Evolutionary conservation across 2,797 vertebrate genomes (phyloP).

Genomic region (Pseudochaenichthys georgianus): DNA sequence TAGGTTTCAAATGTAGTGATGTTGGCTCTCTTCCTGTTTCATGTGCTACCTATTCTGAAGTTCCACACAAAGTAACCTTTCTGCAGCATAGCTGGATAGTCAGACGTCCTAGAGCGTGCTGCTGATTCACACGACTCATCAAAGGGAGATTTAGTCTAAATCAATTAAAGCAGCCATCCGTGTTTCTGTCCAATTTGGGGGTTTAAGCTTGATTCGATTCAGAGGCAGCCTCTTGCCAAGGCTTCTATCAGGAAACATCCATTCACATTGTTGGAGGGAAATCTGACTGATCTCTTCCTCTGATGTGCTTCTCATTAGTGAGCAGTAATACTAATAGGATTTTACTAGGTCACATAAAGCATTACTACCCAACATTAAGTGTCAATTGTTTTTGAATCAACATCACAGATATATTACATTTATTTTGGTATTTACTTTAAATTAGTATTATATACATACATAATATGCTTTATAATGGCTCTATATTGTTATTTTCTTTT

Average conservation of each 20-base stretch:
- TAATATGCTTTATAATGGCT: too few species aligned
- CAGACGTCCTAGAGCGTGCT: slow-evolving; percentile 10
- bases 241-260: slow-evolving; percentile 37
- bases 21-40: background rate
- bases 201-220: slow-evolving; percentile 52
- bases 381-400: too few species aligned
- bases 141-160: slow-evolving; percentile 61
- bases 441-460: too few species aligned
- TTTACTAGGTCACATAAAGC: too few species aligned
- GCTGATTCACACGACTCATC: slow-evolving; percentile 56
- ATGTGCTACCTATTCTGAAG: background rate
- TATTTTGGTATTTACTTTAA: too few species aligned
- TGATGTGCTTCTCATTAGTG: slow-evolving; percentile 6
- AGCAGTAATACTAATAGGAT: background rate
- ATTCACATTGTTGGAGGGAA: slow-evolving; percentile 22
- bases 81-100: slow-evolving; percentile 22
- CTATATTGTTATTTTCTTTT: too few species aligned
- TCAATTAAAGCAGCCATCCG: slow-evolving; percentile 60
- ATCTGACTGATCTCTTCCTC: slow-evolving; percentile 16
- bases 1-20: background rate
- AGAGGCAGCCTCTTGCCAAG: slow-evolving; percentile 32
- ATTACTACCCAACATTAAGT: too few species aligned
- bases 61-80: slow-evolving; percentile 11
- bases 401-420: too few species aligned
- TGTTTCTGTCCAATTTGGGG: slow-evolving; percentile 41